Percentiles rank a stretch among this genome's conserved stretches.
phyloP scores from a whole-genome alignment of 2,797 vertebrate genomes.

The Botia kubotai region DNA sequence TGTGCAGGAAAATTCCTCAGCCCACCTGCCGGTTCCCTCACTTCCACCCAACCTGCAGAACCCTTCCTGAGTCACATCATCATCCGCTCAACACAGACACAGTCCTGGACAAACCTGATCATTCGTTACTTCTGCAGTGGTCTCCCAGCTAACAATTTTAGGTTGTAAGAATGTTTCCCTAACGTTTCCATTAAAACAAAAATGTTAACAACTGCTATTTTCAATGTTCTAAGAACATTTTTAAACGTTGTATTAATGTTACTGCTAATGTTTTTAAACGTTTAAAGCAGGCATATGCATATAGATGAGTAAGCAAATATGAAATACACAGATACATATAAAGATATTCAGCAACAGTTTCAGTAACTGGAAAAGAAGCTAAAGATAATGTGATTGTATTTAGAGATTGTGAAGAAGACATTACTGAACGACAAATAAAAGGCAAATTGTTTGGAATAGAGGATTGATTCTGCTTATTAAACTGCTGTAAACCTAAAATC shows the following conservation, averaged over 20 bases:
- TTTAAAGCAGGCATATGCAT: constrained; percentile 15
- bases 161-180: too few species aligned
- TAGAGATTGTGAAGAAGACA: neutral
- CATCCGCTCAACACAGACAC: constrained; percentile 23
- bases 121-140: neutral
- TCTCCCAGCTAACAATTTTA: neutral
- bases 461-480: neutral
- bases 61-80: constrained; percentile 44
- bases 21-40: constrained; percentile 35
- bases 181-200: too few species aligned
- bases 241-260: too few species aligned
- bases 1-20: constrained; percentile 30
- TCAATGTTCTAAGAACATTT: too few species aligned
- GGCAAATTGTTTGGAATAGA: constrained; percentile 17
- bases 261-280: too few species aligned
- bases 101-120: constrained; percentile 1
- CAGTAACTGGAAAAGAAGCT: neutral
- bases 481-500: neutral
- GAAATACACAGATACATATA: neutral
- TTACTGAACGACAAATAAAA: constrained; percentile 38
- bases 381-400: constrained; percentile 6
- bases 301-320: constrained; percentile 14
- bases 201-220: too few species aligned
- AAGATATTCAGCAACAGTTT: neutral
- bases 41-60: constrained; percentile 46